phyloP scores from a whole-genome alignment of 2,113 vertebrate genomes.

The Chroicocephalus ridibundus region DNA sequence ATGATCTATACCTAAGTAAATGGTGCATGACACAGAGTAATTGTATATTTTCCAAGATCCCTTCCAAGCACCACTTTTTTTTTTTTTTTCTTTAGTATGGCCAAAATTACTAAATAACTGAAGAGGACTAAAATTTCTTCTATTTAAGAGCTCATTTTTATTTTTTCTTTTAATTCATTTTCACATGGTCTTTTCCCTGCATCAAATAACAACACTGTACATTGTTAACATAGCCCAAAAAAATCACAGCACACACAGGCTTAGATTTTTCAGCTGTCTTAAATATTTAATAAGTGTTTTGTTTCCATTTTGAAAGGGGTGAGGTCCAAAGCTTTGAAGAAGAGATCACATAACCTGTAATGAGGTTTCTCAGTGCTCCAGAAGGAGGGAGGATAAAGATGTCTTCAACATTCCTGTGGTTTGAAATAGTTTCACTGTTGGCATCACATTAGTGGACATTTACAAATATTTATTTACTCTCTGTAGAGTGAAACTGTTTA shows the following conservation, averaged over 20 bases:
- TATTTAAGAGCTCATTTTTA: background rate
- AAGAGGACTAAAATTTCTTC: background rate
- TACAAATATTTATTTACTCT: background rate
- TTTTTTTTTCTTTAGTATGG: background rate
- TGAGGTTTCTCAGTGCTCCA: background rate
- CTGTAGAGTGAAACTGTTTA: background rate
- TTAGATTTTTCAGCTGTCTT: background rate
- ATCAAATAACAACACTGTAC: background rate
- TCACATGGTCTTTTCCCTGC: background rate
- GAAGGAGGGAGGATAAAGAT: background rate
- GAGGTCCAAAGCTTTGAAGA: background rate
- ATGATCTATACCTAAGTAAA: constrained; percentile 36
- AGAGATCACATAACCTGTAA: background rate
- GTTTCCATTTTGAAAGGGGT: background rate
- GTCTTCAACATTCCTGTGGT: background rate
- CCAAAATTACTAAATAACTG: background rate
- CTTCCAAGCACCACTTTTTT: background rate
- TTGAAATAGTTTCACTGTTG: background rate
- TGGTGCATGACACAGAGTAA: constrained; percentile 1
- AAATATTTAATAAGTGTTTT: background rate
- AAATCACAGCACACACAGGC: background rate
- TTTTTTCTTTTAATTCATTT: background rate
- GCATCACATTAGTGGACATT: background rate
- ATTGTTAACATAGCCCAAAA: background rate
- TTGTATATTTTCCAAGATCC: background rate